Base-by-base conservation (phyloP, 2,888 invertebrate species). In the Tricholauxania praeusta region DNA sequence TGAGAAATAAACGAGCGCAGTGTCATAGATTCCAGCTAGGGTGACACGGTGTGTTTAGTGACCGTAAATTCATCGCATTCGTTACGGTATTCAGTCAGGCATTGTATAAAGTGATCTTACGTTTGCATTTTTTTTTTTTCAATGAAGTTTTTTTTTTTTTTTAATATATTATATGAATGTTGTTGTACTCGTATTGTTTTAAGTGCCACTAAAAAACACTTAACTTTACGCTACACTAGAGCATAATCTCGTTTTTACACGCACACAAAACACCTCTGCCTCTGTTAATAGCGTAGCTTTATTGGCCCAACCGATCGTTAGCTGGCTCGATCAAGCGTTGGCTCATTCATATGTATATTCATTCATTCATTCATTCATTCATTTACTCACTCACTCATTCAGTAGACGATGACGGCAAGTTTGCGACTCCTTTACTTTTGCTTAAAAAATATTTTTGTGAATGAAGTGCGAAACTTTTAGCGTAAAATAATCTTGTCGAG, bases 381-480 rank as follows among this genome's bases (percentile, higher is more conserved):
- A 63, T 64, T 68, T 53, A 51, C 19, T 49, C n/a, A 17, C 17
- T 67, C 51, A 66, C 67, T 76, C 73, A 75, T 76, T 76, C 74
- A 77, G 19, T 14, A 55, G 48, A 47, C 48, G 57, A 47, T 48
- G 57, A 49, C 51, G 57, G 7, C 68, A 17, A 48, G 59, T 51
- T 22, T 39, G 48, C 8, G 49, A 19, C 22, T 67, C 39, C 17
- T 55, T 55, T 39, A 67, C 15, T 67, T n/a, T n/a, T 47, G 47
- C 57, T 53, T 52, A 60, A 19, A 55, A 63, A 39, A 6, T 47
- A 76, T 80, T 81, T 82, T 84, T 84, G 82, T 83, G 83, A 83
- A 83, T 83, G 83, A 83, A 83, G 79, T 79, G 74, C 72, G 79
- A 82, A 81, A 79, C 82, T 78, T 78, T 59, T 78, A 79, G 78